Base-by-base conservation (phyloP, 23 tunicate species). In the Botrylloides violaceus region DNA sequence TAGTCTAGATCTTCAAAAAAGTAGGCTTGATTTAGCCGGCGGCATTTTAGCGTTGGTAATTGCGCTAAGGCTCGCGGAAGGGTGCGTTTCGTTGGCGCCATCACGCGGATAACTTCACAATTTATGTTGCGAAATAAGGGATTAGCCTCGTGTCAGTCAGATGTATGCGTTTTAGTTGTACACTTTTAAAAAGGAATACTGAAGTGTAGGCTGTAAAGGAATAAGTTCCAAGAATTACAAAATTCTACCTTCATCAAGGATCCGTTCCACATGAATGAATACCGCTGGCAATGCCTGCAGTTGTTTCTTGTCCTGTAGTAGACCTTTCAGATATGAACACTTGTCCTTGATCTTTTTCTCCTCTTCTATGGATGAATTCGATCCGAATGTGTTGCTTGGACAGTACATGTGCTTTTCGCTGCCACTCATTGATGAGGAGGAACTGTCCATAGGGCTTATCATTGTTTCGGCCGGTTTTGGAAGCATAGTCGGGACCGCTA, bases 241-340 rank as follows among this genome's bases (percentile, higher is more conserved):
- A 15, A 2, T 6, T 84, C 70, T 35, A 92, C 98, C 98, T 84
- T 92, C 98, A 47, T 92, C 98, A 29, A 92, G 61, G n/a, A 92
- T 81, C 30, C 98, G 73, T 31, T 92, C 98, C 18, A 87, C 72
- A 68, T 92, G 98, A 25, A 75, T 53, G 70, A 92, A 92, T 59
- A 76, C 76, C 65, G 92, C 98, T 19, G 81, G 59, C 23, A 92
- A 68, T 22, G 72, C 66, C 55, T 86, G 92, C 48, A 92, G 76
- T 37, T 80, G 91, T 65, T 86, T 80, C 66, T 92, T 92, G 64
- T 92, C 98, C 59, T 86, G 92, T 34, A 92, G 77, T 28, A 92
- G 77, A 49, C 80, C 92, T 66, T 92, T 92, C 77, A 92, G 68
- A 57, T 92, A 92, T 23, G 84, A 75, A 64, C 98, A 92, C 56